Evolutionary conservation across 2,113 vertebrate genomes (phyloP), one percentile per base, ranked within the genome.

Genomic region (Syngnathus scovelli): DNA sequence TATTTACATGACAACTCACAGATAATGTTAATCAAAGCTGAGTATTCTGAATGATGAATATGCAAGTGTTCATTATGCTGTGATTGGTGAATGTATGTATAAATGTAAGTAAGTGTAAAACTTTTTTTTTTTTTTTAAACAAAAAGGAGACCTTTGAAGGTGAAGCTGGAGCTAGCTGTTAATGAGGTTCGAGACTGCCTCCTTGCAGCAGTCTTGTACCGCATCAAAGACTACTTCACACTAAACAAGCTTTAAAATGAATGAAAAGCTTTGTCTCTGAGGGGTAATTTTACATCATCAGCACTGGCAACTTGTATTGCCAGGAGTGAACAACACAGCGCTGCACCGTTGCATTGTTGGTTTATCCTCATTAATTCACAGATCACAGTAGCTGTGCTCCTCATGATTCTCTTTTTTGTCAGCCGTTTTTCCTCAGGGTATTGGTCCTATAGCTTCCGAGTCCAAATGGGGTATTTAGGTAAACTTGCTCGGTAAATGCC

Each of bases 171-270:
- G 77, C 81, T 69, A 82, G 83, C 78, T 82, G 81, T 79, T 89
- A 90, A 91, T 89, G 86, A 90, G 86, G 75, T 83, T 43, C 81
- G 80, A 61, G 84, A 62, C 64, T 83, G 80, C 85, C 88, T 90
- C 79, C 82, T 85, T 85, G 87, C 87, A 85, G 66, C 79, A 71
- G 80, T 71, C 83, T 77, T 62, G 70, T 71, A 84, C 86, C 85
- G 86, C 80, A 89, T 90, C 88, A 90, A 91, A 90, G 87, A 83
- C 85, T 85, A 88, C 84, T 90, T 90, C 85, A 88, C 85, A 88
- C 90, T 88, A 90, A 90, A 92, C 87, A 90, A 90, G 83, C 84
- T 89, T 88, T 90, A 87, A 89, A 89, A 90, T 92, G 86, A 92
- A 91, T 90, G 87, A 90, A 90, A 89, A 82, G 81, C 81, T 90